Evolutionary conservation across 2,797 vertebrate genomes (phyloP), one percentile per base, ranked within the genome.

Genomic region (Cyclura pinguis): DNA sequence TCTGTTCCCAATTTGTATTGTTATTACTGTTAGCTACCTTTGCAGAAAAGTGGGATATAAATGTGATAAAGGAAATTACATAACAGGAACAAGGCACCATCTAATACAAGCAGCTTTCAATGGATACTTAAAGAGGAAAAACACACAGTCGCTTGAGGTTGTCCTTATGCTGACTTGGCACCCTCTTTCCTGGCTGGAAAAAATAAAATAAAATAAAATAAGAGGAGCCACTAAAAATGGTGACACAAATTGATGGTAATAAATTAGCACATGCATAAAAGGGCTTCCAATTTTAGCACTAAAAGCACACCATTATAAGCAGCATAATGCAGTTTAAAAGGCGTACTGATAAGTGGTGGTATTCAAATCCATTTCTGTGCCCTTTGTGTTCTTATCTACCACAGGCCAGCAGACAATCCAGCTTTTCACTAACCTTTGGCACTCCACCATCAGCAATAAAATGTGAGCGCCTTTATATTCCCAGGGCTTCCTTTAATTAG

Each of bases 341-440:
- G 94, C 95, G 91, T 27, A 16, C 88, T 94, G 97, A 95, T 97
- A 97, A 97, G 96, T 96, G 96, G 90, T 90, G 93, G 93, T 92
- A 97, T 97, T 97, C 95, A 97, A 97, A 97, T 96, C 93, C 90
- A 3, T 96, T 95, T 90, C 95, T 93, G 91, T 96, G 96, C 92
- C 96, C 95, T 97, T 97, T 97, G 96, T 97, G 93, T 96, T 97
- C 96, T 97, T 97, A 97, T 97, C 97, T 97, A 96, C 91, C 77
- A 92, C 3, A 14, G 96, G 94, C 96, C 97, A 97, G 97, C 93
- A 96, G 95, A 97, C 96, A 97, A 95, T 94, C 94, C 95, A 85
- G 96, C 95, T 96, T 97, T 97, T 97, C 97, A 97, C 94, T 97
- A 96, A 97, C 97, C 97, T 97, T 95, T 97, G 97, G 96, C 97